Base-by-base conservation (phyloP, 2,797 vertebrate genomes). In the Neopelma chrysocephalum region DNA sequence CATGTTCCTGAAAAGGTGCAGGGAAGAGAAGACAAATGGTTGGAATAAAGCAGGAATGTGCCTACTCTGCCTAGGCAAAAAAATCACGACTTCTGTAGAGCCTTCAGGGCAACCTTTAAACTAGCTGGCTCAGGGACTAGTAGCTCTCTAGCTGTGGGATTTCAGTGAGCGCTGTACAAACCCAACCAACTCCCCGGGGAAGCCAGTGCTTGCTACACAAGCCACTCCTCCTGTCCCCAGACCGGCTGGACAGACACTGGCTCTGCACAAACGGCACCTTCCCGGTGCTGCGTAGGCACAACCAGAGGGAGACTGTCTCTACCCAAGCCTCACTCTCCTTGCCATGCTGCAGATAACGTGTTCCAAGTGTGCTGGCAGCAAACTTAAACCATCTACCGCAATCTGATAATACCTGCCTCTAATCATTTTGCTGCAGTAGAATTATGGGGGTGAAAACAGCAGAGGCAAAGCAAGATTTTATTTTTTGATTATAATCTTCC, bases 1-100 rank as follows among this genome's bases (percentile, higher is more conserved):
- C 61, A 38, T 27, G 66, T 75, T 95, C 78, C 90, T 89, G 87
- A 94, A 94, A 95, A 96, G 90, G 92, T 96, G 78, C 75, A 90
- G 92, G 3, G 7, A 87, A 84, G 80, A 92, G 48, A 91, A 96
- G 90, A 91, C 61, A 89, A 95, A 92, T 58, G 81, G 50, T 43
- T 84, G 75, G 64, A 94, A 87, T 82, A 89, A 93, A 82, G 75
- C 80, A 90, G 71, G 84, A 87, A 87, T 32, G 48, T 80, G 81
- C 51, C 75, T 92, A 51, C 50, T 53, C 81, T 71, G 90, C 50
- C 45, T 69, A 47, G 50, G 71, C 76, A 92, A 82, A 92, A 96
- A 92, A 96, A 78, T 58, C 64, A 89, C 48, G 34, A 60, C n/a
- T 93, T 89, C 71, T 81, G 47, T 15, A 83, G 65, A 75, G 50